Conservation (phyloP, 2,888 invertebrate genomes). For the Mesoligia furuncula region DNA sequence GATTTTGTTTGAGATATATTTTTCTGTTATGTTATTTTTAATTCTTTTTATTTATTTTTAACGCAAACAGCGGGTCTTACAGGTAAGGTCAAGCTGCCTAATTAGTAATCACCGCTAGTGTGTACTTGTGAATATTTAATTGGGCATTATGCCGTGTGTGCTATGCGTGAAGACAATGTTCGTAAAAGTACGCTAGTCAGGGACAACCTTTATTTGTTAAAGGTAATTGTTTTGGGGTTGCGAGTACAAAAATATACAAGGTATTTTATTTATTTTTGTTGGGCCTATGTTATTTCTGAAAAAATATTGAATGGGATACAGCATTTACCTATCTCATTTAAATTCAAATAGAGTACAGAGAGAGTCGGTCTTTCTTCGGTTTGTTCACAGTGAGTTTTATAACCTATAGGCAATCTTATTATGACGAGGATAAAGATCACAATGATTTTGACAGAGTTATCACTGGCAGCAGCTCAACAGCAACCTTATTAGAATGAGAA, state of each 20-base stretch:
- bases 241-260: not conserved
- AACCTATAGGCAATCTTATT: too few species aligned
- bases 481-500: too few species aligned
- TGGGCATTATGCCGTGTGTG: slow-evolving; percentile 60
- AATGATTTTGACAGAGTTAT: too few species aligned
- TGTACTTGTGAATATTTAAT: slow-evolving; percentile 52
- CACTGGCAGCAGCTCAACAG: too few species aligned
- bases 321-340: not conserved
- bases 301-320: not conserved
- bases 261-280: not conserved
- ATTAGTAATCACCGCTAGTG: slow-evolving; percentile 60
- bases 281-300: too few species aligned
- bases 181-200: slow-evolving; percentile 33
- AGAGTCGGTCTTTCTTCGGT: not conserved
- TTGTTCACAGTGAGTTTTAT: too few species aligned
- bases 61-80: slow-evolving; percentile 69
- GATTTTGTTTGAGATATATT: not conserved
- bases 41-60: slow-evolving; percentile 45
- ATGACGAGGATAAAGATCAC: too few species aligned
- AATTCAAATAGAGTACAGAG: not conserved
- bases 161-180: slow-evolving; percentile 57
- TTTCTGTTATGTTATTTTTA: slow-evolving; percentile 20
- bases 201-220: slow-evolving; percentile 42
- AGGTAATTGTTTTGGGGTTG: slow-evolving; percentile 31
- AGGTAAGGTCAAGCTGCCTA: slow-evolving; percentile 69